Evolutionary conservation across 1,140 invertebrate species (phyloP).

Genomic region (Latrodectus geometricus): DNA sequence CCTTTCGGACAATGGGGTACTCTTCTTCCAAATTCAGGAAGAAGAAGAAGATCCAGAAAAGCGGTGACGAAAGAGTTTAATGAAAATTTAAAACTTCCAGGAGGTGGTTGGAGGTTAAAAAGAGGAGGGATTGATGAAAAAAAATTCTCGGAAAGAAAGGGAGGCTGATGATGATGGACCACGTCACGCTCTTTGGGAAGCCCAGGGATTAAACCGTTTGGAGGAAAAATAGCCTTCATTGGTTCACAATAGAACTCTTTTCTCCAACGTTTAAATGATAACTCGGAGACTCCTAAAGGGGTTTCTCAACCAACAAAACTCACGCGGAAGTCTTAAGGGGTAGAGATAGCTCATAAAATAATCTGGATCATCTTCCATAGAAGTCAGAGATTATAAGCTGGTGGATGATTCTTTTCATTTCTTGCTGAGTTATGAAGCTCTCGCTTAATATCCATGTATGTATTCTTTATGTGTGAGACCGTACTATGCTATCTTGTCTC

Average conservation of each 20-base stretch:
- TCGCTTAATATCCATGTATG: slow-evolving; percentile 29
- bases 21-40: not conserved
- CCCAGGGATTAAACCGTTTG: not conserved
- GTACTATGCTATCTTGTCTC: slow-evolving; percentile 38
- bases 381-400: slow-evolving; percentile 44
- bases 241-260: slow-evolving; percentile 21
- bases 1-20: not conserved
- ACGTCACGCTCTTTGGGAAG: slow-evolving; percentile 22
- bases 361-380: slow-evolving; percentile 53
- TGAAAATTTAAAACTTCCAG: slow-evolving; percentile 58
- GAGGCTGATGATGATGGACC: slow-evolving; percentile 29
- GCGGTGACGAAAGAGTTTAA: slow-evolving; percentile 61
- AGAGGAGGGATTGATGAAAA: not conserved
- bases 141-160: slow-evolving; percentile 38
- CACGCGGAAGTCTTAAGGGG: slow-evolving; percentile 49
- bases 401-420: slow-evolving; percentile 8
- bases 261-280: slow-evolving; percentile 22
- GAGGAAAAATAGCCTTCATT: slow-evolving; percentile 23
- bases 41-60: slow-evolving; percentile 19
- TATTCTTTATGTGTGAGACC: slow-evolving; percentile 58
- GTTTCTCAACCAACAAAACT: not conserved
- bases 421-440: slow-evolving; percentile 36
- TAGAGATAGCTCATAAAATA: slow-evolving; percentile 58
- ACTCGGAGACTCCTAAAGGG: slow-evolving; percentile 21
- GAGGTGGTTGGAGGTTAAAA: not conserved